Evolutionary conservation across 1,140 invertebrate genomes (phyloP).

Genomic region (Drosophila sturtevanti): DNA sequence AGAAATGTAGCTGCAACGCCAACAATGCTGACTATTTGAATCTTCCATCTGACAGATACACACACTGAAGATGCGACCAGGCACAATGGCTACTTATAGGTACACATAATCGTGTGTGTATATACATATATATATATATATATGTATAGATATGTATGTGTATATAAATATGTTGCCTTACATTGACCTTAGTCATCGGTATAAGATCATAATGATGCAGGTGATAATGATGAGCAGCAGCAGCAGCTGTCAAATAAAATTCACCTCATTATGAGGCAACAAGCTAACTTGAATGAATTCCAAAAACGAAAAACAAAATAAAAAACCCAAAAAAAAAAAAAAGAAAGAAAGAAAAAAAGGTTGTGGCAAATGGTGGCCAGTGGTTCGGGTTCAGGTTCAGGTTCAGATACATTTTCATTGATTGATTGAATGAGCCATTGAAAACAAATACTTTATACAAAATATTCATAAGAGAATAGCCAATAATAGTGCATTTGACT

Average conservation of each 20-base stretch:
- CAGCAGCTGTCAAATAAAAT: conserved; percentile 32
- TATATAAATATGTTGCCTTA: conserved; percentile 41
- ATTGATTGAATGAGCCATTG: conserved; percentile 28
- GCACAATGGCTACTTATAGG: conserved; percentile 23
- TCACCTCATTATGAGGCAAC: conserved; percentile 27
- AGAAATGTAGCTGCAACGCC: conserved; percentile 62
- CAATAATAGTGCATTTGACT: conserved; percentile 45
- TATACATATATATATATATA: not conserved
- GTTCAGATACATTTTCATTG: conserved; percentile 32
- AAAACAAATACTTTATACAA: not conserved
- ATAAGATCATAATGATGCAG: conserved; percentile 24
- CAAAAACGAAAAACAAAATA: no score
- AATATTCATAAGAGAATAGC: conserved; percentile 33
- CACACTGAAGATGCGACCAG: conserved; percentile 34
- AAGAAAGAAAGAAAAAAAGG: no score
- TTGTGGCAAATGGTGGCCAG: conserved; percentile 18
- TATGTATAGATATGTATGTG: conserved; percentile 12
- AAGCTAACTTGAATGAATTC: no score
- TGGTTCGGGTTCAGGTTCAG: conserved; percentile 18
- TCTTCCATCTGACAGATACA: conserved; percentile 78
- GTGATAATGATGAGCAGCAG: conserved; percentile 1
- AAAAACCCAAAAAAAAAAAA: no score
- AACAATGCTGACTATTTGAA: conserved; percentile 68
- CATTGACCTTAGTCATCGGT: conserved; percentile 77
- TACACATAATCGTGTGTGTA: conserved; percentile 13